Evolutionary conservation across 2,113 vertebrate genomes (phyloP), one percentile per base, ranked within the genome.

Genomic region (Todiramphus saurophagus): DNA sequence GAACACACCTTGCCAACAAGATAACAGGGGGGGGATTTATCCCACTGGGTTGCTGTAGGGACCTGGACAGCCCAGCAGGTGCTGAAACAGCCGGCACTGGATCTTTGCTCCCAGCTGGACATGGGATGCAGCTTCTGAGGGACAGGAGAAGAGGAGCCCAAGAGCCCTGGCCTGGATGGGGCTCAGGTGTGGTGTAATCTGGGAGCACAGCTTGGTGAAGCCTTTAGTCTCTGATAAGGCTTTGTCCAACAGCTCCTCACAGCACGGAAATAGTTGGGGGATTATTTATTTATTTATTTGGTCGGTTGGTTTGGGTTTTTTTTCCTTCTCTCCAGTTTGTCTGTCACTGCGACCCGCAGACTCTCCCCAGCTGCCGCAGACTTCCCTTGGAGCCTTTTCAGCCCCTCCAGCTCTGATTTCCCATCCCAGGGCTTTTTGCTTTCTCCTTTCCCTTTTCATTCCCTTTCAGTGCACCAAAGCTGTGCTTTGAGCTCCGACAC

Each of bases 171-270:
- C 55, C 83, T 41, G 79, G 56, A 23, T 0, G 0, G 20, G 69
- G 21, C 84, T 89, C 82, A 35, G 41, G 24, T 1, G 5, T 9
- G 58, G 18, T 0, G 17, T 17, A 35, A 37, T 19, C 10, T 0
- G 0, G 30, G 33, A 31, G 35, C 15, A 27, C 12, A 0, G 0
- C 25, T 5, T 35, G 48, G 33, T 20, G 24, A 48, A 90, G 15
- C 72, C 58, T 67, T 59, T 1, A 6, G 4, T 9, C 8, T 5
- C 60, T 0, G 0, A 2, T 21, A 4, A 16, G 2, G 50, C 30
- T 18, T 64, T 39, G 33, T 16, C 63, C 79, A 28, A 3, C 10
- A 2, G 41, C 41, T 92, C 50, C 67, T 19, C 12, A 25, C 30
- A 39, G 72, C 44, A 25, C 0, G 30, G 76, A 72, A 27, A 43